These are phyloP conservation scores for Andinoacara biseriatus DNA, from an alignment of 2,113 vertebrate genomes.

Conservation along the genomic window DNA sequence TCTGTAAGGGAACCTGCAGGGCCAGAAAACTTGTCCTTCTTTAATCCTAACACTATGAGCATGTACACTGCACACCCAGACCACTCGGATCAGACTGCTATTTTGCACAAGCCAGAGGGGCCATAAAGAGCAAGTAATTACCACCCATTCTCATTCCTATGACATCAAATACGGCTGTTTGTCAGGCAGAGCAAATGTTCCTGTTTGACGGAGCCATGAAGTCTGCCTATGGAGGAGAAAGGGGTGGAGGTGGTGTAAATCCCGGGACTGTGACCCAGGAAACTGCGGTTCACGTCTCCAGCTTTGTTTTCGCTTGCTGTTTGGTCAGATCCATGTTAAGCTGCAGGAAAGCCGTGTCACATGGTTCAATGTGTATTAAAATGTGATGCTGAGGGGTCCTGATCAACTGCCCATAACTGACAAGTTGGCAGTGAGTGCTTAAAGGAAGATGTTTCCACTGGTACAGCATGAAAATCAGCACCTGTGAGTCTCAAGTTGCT, in stretches of 20 bases:
- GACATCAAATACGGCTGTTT: not conserved
- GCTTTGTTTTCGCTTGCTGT: not conserved
- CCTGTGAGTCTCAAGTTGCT: no score
- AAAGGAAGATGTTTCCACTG: not conserved
- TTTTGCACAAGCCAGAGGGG: not conserved
- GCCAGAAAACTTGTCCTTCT: not conserved
- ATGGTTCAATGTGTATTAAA: not conserved
- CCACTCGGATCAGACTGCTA: not conserved
- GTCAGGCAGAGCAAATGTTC: not conserved
- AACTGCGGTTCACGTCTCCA: rapidly evolving
- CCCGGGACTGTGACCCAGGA: rapidly evolving
- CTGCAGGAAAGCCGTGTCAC: not conserved
- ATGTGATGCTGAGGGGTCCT: not conserved
- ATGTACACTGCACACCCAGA: not conserved
- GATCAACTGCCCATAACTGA: not conserved
- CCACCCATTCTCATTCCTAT: not conserved
- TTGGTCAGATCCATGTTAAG: not conserved
- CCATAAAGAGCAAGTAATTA: not conserved
- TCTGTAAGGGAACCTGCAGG: not conserved
- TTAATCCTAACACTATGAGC: not conserved
- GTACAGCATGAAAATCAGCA: no score
- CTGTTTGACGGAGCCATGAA: not conserved
- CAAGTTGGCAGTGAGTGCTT: rapidly evolving
- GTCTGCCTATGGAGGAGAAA: not conserved
- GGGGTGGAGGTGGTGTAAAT: no score